Evolutionary conservation across 2,797 vertebrate genomes (phyloP).

Genomic region (Sitta carolinensis): DNA sequence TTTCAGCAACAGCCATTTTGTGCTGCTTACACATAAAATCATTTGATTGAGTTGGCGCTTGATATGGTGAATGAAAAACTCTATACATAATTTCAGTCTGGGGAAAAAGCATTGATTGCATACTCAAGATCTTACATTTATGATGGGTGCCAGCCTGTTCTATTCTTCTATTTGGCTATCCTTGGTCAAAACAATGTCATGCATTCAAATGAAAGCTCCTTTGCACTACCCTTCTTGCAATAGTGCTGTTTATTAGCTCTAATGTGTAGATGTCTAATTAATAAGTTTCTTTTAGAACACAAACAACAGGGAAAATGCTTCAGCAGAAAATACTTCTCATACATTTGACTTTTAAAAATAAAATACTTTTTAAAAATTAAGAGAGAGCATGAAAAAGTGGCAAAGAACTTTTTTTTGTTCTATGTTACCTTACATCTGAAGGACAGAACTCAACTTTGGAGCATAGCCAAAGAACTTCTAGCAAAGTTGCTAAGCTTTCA

Average conservation of each 20-base stretch:
- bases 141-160: neutral
- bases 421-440: neutral
- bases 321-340: neutral
- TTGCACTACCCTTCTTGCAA: neutral
- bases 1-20: neutral
- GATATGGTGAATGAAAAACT: neutral
- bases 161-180: neutral
- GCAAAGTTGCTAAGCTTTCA: conserved; percentile 21
- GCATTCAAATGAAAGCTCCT: neutral
- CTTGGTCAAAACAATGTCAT: neutral
- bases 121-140: neutral
- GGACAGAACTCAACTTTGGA: neutral
- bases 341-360: neutral
- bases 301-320: neutral
- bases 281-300: neutral
- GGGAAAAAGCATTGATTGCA: neutral
- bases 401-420: neutral
- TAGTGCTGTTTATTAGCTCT: neutral
- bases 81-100: neutral
- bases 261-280: neutral
- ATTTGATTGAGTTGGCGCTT: neutral
- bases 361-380: neutral
- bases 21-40: neutral
- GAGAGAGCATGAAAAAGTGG: neutral
- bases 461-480: neutral